Evolutionary conservation across 2,797 vertebrate species (phyloP).

Genomic region (Phataginus tricuspis): DNA sequence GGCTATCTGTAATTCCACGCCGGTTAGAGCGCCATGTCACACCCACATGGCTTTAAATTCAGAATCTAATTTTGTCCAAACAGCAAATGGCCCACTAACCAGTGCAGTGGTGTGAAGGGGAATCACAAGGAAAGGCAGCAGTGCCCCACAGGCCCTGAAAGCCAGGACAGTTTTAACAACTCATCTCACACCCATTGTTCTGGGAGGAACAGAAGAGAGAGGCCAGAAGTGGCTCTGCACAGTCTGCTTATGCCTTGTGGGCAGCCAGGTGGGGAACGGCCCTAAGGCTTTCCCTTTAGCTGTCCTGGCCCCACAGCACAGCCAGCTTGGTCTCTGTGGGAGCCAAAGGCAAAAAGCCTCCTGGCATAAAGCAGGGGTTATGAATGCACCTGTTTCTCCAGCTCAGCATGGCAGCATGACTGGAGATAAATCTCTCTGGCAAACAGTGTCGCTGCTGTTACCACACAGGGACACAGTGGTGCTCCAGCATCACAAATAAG

Average conservation of each 20-base stretch:
- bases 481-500: background rate
- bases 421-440: constrained; percentile 72
- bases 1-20: background rate
- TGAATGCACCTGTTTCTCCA: constrained; percentile 60
- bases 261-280: background rate
- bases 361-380: constrained; percentile 31
- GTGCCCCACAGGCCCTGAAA: background rate
- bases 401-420: constrained; percentile 64
- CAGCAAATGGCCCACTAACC: background rate
- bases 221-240: background rate
- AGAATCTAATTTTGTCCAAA: constrained; percentile 60
- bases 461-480: background rate
- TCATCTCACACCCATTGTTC: background rate
- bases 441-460: background rate
- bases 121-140: constrained; percentile 2
- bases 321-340: constrained; percentile 11
- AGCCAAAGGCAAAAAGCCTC: background rate
- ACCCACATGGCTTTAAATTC: constrained; percentile 43
- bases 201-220: background rate
- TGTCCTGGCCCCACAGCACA: background rate
- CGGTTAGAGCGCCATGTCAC: constrained; percentile 36
- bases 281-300: background rate
- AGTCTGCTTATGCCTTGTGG: background rate
- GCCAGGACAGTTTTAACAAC: background rate
- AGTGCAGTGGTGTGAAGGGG: background rate